phyloP scores from a whole-genome alignment of 2,888 invertebrate genomes.

The Epiblema foenella region DNA sequence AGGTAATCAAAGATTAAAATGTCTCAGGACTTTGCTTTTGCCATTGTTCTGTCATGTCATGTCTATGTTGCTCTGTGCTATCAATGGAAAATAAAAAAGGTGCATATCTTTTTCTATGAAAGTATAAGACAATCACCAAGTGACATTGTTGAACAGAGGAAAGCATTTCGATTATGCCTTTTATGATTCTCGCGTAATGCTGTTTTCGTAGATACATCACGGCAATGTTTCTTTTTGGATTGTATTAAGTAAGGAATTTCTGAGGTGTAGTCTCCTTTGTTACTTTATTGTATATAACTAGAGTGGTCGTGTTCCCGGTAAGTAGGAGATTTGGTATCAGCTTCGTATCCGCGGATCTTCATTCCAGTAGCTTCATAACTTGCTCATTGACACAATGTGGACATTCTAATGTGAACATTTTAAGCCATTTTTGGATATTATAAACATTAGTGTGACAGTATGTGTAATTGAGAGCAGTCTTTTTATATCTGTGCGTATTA shows the following conservation, averaged over 20 bases:
- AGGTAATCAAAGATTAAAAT: constrained; percentile 38
- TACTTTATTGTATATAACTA: constrained; percentile 77
- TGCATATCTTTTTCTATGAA: constrained; percentile 49
- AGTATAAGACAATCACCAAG: constrained; percentile 63
- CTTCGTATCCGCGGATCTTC: constrained; percentile 71
- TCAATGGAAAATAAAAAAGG: constrained; percentile 36
- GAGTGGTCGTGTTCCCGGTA: constrained; percentile 76
- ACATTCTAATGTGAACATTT: constrained; percentile 81
- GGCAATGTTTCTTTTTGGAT: constrained; percentile 46
- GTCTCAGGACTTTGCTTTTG: constrained; percentile 59
- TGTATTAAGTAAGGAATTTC: constrained; percentile 61
- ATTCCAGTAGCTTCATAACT: constrained; percentile 78
- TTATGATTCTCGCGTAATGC: constrained; percentile 51
- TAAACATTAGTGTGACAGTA: constrained; percentile 74
- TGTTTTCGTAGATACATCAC: constrained; percentile 44
- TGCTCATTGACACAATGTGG: constrained; percentile 68
- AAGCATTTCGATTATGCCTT: constrained; percentile 49
- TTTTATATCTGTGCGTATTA: constrained; percentile 80
- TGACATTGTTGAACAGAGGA: constrained; percentile 67
- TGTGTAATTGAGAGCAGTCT: constrained; percentile 76
- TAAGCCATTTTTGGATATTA: constrained; percentile 77
- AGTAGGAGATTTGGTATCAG: constrained; percentile 74
- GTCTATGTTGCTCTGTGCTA: constrained; percentile 52
- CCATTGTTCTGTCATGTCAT: constrained; percentile 60
- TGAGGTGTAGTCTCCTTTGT: constrained; percentile 66